Conservation (phyloP, 1,140 invertebrate genomes). For the Ceratina australensis region DNA sequence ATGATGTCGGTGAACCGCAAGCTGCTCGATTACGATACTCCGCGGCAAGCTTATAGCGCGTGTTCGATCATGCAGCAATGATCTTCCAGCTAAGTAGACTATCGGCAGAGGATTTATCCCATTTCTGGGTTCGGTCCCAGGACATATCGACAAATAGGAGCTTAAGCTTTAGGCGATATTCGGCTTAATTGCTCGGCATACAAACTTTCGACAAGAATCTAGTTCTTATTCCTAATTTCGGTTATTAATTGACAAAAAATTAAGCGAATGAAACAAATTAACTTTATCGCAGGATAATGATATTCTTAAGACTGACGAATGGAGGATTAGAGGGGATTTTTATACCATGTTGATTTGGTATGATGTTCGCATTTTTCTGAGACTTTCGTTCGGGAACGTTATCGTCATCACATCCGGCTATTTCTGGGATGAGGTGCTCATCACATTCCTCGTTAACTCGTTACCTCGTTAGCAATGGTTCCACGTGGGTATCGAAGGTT, state of each 20-base stretch:
- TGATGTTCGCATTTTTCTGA: too few species aligned
- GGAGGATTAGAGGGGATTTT: too few species aligned
- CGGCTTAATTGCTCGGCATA: not conserved
- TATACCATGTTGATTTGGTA: too few species aligned
- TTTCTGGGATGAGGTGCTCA: too few species aligned
- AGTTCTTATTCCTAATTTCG: too few species aligned
- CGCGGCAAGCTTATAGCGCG: not conserved
- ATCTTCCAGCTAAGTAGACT: conserved; percentile 18
- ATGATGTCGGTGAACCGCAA: conserved; percentile 15
- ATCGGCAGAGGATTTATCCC: conserved; percentile 8
- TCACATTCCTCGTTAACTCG: conserved; percentile 30
- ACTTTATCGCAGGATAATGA: too few species aligned
- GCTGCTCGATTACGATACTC: conserved; percentile 24
- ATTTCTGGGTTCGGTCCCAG: not conserved
- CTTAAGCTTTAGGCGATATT: not conserved
- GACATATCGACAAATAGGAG: not conserved
- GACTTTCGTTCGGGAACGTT: too few species aligned
- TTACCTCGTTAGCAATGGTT: conserved; percentile 39
- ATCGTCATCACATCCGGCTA: too few species aligned
- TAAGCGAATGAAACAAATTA: too few species aligned
- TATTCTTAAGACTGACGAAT: too few species aligned
- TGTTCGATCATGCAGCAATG: conserved; percentile 21
- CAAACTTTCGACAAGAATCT: too few species aligned
- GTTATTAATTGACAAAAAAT: too few species aligned
- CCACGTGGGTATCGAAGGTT: conserved; percentile 33